Conservation (phyloP, 2,113 vertebrate genomes). For the Sylvietta virens region DNA sequence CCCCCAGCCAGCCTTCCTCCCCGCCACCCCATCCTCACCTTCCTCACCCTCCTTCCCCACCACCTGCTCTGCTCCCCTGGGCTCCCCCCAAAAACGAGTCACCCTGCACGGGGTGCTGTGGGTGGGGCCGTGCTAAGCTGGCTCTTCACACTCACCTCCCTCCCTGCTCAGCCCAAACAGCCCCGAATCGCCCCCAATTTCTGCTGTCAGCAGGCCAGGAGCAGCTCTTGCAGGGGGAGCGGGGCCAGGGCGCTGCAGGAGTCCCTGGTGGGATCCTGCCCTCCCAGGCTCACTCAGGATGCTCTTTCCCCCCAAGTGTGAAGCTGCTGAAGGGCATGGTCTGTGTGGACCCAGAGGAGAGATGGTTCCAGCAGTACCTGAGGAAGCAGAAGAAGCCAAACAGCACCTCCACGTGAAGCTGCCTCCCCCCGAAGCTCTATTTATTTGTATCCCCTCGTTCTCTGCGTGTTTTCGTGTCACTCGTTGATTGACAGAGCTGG, state of each 20-base stretch:
- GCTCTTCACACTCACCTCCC: fast-evolving
- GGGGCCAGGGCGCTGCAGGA: background rate
- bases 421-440: background rate
- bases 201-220: background rate
- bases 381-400: fast-evolving
- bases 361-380: background rate
- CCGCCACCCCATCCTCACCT: fast-evolving
- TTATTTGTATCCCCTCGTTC: background rate
- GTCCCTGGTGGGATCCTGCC: fast-evolving
- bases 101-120: fast-evolving
- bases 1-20: background rate
- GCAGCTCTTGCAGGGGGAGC: background rate
- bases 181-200: fast-evolving
- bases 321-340: fast-evolving
- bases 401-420: background rate
- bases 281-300: fast-evolving
- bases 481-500: fast-evolving
- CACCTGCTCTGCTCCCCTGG: fast-evolving
- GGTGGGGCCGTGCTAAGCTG: background rate
- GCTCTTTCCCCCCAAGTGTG: background rate
- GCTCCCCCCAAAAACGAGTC: background rate
- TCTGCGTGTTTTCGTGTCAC: fast-evolving
- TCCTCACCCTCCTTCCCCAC: background rate
- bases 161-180: background rate
- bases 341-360: fast-evolving